Conservation (phyloP, 1,140 invertebrate species). For the Halotydeus destructor region DNA sequence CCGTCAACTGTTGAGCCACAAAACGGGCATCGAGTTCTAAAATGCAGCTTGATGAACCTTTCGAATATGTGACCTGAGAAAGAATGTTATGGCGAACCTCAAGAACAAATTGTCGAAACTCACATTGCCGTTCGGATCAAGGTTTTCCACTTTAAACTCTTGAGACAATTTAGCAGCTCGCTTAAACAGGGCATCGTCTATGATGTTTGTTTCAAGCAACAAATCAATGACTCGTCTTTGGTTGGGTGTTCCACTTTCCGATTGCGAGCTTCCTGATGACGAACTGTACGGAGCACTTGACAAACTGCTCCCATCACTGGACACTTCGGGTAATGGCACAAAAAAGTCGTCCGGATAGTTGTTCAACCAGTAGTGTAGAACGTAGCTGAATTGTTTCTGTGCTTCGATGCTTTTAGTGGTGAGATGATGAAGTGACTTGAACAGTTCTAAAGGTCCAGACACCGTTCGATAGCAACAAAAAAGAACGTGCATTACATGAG, state of each 20-base stretch:
- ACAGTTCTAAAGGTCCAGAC: constrained; percentile 8
- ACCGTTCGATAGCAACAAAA: constrained; percentile 15
- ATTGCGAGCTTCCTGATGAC: too few relatives aligned
- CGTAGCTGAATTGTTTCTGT: constrained; percentile 12
- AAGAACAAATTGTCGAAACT: too few relatives aligned
- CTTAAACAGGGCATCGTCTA: too few relatives aligned
- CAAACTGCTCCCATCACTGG: too few relatives aligned
- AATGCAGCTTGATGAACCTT: constrained; percentile 1
- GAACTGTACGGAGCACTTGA: too few relatives aligned
- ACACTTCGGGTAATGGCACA: not conserved
- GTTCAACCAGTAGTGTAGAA: constrained; percentile 14
- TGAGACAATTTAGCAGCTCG: not conserved
- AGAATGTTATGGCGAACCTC: too few relatives aligned
- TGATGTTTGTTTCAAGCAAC: too few relatives aligned
- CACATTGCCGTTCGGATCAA: not conserved
- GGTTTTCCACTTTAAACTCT: not conserved
- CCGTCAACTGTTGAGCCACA: constrained; percentile 14
- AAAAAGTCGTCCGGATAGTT: constrained; percentile 16
- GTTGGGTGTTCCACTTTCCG: too few relatives aligned
- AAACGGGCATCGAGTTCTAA: constrained; percentile 13
- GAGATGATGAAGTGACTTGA: constrained; percentile 4
- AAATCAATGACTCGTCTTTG: too few relatives aligned
- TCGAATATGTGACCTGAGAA: too few relatives aligned
- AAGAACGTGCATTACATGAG: constrained; percentile 14
- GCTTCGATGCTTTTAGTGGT: not conserved